phyloP scores from a whole-genome alignment of 1,140 invertebrate species.

The Saccostrea echinata region DNA sequence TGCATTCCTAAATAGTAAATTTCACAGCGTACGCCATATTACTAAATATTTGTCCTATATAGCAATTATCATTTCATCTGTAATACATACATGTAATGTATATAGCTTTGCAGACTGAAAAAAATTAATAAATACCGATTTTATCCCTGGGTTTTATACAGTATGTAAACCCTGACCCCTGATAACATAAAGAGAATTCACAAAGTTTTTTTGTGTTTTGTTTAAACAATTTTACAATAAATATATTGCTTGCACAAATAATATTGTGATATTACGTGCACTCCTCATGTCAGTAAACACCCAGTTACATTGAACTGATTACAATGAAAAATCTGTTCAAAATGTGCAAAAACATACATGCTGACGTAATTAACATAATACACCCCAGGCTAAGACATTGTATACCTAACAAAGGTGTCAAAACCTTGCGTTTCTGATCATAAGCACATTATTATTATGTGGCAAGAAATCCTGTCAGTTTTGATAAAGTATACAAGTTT shows the following conservation, averaged over 20 bases:
- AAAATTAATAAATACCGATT: too few species aligned
- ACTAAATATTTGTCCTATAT: too few species aligned
- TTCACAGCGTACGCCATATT: too few species aligned
- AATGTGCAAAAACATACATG: conserved; percentile 10
- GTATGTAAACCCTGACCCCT: too few species aligned
- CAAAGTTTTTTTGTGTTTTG: too few species aligned
- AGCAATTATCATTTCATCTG: too few species aligned
- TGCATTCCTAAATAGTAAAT: too few species aligned
- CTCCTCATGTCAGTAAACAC: neutral
- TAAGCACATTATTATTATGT: conserved; percentile 21
- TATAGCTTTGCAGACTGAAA: too few species aligned
- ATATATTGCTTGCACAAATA: neutral
- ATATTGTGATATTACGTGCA: neutral
- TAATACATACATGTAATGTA: too few species aligned
- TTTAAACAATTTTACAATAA: too few species aligned
- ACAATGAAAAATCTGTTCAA: conserved; percentile 20
- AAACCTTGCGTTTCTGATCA: neutral
- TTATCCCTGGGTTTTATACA: too few species aligned
- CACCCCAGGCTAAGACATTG: neutral
- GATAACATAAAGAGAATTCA: too few species aligned
- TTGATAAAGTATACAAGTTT: conserved; percentile 21
- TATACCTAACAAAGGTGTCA: conserved; percentile 1
- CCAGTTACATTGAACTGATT: neutral
- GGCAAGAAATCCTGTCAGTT: neutral
- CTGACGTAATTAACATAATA: neutral